These are phyloP conservation scores for Anneissia japonica DNA, from an alignment of 35 echinoderm and acorn worm genomes.

Conservation along the genomic window DNA sequence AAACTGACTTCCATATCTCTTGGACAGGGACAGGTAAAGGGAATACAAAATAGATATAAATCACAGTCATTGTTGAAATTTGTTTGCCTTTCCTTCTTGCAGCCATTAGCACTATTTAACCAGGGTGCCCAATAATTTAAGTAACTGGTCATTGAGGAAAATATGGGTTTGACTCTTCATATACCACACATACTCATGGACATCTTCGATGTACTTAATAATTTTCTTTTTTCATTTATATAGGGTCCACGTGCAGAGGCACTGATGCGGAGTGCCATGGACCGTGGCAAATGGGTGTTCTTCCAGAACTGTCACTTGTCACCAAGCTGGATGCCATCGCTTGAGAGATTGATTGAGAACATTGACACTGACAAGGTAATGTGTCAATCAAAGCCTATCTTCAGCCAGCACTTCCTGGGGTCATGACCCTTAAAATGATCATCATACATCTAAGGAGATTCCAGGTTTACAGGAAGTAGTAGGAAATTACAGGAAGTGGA, in stretches of 20 bases:
- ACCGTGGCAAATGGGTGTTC: conserved; percentile 97
- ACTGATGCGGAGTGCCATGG: conserved; percentile 94
- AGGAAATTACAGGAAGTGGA: too few species aligned
- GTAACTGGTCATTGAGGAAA: too few species aligned
- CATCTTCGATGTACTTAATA: not conserved
- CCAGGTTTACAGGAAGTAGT: too few species aligned
- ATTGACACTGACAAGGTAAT: conserved; percentile 95
- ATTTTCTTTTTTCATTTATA: not conserved
- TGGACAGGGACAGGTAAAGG: conserved; percentile 77
- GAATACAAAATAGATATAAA: not conserved
- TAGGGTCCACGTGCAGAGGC: conserved; percentile 94
- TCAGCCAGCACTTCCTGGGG: too few species aligned
- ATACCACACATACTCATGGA: too few species aligned
- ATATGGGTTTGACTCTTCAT: too few species aligned
- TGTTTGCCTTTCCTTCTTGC: too few species aligned
- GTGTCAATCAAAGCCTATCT: too few species aligned
- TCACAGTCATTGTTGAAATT: not conserved
- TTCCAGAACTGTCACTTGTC: conserved; percentile 98
- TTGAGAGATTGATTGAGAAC: conserved; percentile 94
- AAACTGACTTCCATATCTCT: conserved; percentile 90
- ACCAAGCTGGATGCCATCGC: conserved; percentile 94
- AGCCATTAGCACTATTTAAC: too few species aligned
- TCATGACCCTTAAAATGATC: too few species aligned
- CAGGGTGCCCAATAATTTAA: too few species aligned
- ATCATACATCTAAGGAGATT: too few species aligned